Evolutionary conservation across 2,113 vertebrate species (phyloP), one percentile per base, ranked within the genome.

Genomic region (Elephantulus edwardii): DNA sequence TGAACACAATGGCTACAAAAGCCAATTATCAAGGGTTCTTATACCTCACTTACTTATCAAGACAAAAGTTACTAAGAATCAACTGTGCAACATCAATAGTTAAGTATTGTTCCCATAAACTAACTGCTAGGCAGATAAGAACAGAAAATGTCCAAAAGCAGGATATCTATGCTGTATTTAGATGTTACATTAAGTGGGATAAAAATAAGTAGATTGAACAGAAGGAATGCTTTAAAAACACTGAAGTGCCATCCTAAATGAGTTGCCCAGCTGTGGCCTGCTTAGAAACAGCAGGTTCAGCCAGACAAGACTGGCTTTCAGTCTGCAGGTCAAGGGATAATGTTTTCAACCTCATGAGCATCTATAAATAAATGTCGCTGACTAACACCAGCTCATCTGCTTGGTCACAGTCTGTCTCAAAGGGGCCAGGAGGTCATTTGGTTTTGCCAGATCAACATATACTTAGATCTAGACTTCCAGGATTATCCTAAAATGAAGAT

Each of bases 151-250:
- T 58, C 38, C 44, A 50, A 44, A 48, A 79, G 78, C 38, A 85
- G 75, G 90, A 30, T 40, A 26, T 12, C 62, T 13, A 78, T 7
- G 6, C 6, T n/a, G 35, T 52, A 17, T 75, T 72, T 79, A 74
- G 71, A 75, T 38, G 33, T 60, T 88, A 19, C 48, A 86, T 50
- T 82, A 89, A 86, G 35, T 40, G 42, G 66, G 33, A 46, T 68
- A 76, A 40, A 91, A 85, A 77, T 88, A 83, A 92, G 58, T 54
- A 83, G 35, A 20, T 6, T 50, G 76, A 86, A 88, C 52, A 93
- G 58, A 95, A 95, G 42, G 52, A 64, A 88, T 83, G 30, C 76
- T 76, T 94, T 93, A 68, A 79, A 86, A 88, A 83, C 72, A 48
- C 74, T 42, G 7, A 93, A 81, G 54, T 90, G 40, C 20, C 33